These are phyloP conservation scores for Caradrina clavipalpis DNA, from an alignment of 2,888 invertebrate genomes.

Conservation along the genomic window DNA sequence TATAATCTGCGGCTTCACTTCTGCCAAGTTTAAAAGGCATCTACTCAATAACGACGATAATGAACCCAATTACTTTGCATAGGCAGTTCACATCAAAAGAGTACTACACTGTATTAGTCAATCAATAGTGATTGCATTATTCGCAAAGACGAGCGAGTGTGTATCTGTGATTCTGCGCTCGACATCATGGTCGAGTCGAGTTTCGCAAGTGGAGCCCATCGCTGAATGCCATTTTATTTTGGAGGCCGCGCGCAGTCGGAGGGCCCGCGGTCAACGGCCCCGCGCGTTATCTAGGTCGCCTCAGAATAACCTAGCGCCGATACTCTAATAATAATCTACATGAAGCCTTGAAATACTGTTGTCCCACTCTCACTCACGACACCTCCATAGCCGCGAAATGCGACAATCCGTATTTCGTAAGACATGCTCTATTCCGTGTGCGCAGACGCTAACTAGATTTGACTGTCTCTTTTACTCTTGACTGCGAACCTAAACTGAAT, in stretches of 20 bases:
- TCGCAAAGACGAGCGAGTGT: conserved; percentile 78
- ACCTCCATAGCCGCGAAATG: conserved; percentile 74
- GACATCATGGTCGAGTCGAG: conserved; percentile 84
- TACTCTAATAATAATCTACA: conserved; percentile 90
- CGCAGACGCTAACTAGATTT: conserved; percentile 76
- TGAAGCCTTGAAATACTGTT: conserved; percentile 84
- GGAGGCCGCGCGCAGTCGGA: conserved; percentile 89
- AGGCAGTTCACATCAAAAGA: conserved; percentile 49
- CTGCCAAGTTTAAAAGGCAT: conserved; percentile 2
- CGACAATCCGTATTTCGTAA: conserved; percentile 83
- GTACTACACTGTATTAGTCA: conserved; percentile 60
- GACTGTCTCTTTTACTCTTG: conserved; percentile 83
- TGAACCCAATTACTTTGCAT: conserved; percentile 28
- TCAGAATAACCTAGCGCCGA: conserved; percentile 91
- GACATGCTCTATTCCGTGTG: conserved; percentile 74
- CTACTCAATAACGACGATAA: background rate
- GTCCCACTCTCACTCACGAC: conserved; percentile 85
- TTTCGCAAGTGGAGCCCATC: conserved; percentile 90
- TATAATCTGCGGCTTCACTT: background rate
- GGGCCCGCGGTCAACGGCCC: conserved; percentile 91
- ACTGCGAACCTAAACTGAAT: conserved; percentile 67
- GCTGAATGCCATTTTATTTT: conserved; percentile 90
- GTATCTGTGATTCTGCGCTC: conserved; percentile 77
- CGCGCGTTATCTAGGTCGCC: conserved; percentile 89
- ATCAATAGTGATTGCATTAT: conserved; percentile 79